Base-by-base conservation (phyloP, 2,888 invertebrate genomes). In the Oligia strigilis region DNA sequence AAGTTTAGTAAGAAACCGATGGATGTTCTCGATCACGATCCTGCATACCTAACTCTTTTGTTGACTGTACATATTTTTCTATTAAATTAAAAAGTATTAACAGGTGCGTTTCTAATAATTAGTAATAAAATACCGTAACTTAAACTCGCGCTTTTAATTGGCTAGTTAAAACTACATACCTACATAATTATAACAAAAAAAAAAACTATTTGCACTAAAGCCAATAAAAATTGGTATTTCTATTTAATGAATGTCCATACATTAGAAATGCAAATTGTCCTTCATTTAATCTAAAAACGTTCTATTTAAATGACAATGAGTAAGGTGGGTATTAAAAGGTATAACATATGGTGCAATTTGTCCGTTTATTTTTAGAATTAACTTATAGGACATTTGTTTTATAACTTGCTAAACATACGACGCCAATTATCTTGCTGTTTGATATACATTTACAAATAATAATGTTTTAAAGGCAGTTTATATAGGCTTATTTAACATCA, bases 241-340 rank as follows among this genome's bases (percentile, higher is more conserved):
- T 77, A 72, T 77, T 58, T 46, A 2, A 69, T 69, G 40, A 82
- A 70, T 70, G 6, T 3, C 40, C 29, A 52, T 64, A 14, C 4
- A 73, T 73, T 55, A 9, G 23, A 65, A 79, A 82, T 84, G 84
- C 70, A 71, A 82, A 84, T 78, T 52, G n/a, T 46, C 46, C 64
- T 72, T 72, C 52, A 19, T 58, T 17, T 55, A 62, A 73, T 78
- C 19, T 67, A 62, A 67, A 83, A 81, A 19, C 55, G n/a, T 77
- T 77, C 4, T 71, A 65, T 71, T 60, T 60, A 64, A 65, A 65
- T 52, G 58, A 60, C 58, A n/a, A 60, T 62, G n/a, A 69, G n/a
- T 78, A 82, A 62, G 70, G 72, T 72, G 49, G 36, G 14, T 65
- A 43, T 70, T 71, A 66, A 78, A 73, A 78, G 14, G 40, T 67